phyloP scores from a whole-genome alignment of 2,888 invertebrate species.

The Drosophila neoperkinsi region DNA sequence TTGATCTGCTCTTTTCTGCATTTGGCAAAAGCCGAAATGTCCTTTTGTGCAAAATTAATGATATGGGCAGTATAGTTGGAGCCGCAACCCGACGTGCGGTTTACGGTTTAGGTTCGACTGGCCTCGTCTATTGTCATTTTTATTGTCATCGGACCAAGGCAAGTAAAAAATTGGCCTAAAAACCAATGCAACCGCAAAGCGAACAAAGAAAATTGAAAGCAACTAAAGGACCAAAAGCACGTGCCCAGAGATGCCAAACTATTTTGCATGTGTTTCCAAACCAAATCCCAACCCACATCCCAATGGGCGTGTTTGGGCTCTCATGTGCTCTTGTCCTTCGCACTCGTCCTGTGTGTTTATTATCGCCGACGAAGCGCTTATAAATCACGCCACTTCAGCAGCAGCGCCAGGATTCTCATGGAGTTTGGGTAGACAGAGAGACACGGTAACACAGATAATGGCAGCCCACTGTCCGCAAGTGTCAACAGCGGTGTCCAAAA shows the following conservation, averaged over 20 bases:
- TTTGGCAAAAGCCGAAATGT: conserved; percentile 66
- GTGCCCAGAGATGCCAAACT: conserved; percentile 53
- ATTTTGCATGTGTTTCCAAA: conserved; percentile 65
- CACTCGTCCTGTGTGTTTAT: conserved; percentile 59
- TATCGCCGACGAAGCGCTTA: conserved; percentile 75
- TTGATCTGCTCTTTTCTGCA: conserved; percentile 56
- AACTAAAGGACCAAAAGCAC: conserved; percentile 26
- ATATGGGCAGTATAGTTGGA: conserved; percentile 46
- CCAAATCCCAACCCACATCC: neutral
- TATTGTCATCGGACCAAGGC: conserved; percentile 67
- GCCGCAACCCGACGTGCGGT: conserved; percentile 45
- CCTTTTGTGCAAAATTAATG: conserved; percentile 76
- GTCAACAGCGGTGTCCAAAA: conserved; percentile 36
- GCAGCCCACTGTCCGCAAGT: conserved; percentile 54
- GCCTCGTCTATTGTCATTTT: conserved; percentile 72
- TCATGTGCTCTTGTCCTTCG: conserved; percentile 6
- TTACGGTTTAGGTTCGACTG: conserved; percentile 41
- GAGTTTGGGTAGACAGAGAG: conserved; percentile 1
- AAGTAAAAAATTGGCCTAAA: conserved; percentile 63
- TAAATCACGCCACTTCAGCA: conserved; percentile 75
- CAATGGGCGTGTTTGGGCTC: conserved; percentile 33
- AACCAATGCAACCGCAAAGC: conserved; percentile 58
- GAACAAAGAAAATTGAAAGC: conserved; percentile 76
- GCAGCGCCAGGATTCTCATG: conserved; percentile 29
- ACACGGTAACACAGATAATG: conserved; percentile 50